These are phyloP conservation scores for Sorex araneus DNA, from an alignment of 2,113 vertebrate genomes.

Conservation along the genomic window DNA sequence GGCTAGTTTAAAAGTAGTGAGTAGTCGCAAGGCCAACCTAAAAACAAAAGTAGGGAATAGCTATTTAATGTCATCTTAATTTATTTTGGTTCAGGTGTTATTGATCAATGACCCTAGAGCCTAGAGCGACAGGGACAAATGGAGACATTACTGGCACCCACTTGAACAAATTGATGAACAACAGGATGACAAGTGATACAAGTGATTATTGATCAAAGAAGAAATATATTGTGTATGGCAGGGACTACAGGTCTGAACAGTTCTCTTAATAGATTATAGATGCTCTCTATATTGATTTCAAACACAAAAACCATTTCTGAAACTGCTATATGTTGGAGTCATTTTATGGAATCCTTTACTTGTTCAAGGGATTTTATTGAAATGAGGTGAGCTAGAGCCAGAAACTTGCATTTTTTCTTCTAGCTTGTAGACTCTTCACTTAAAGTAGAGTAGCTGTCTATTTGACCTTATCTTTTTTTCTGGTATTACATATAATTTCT, in stretches of 20 bases:
- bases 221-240: neutral
- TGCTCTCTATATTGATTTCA: neutral
- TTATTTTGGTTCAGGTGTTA: constrained; percentile 1
- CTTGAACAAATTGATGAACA: too few relatives aligned
- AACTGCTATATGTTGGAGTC: neutral
- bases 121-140: too few relatives aligned
- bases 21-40: too few relatives aligned
- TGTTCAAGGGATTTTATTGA: neutral
- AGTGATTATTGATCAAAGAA: neutral
- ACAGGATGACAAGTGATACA: too few relatives aligned
- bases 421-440: constrained; percentile 20
- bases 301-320: neutral
- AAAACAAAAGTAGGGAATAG: neutral
- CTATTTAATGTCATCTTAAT: constrained; percentile 19
- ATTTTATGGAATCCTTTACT: constrained; percentile 29
- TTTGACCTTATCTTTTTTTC: constrained; percentile 36
- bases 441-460: neutral
- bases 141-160: too few relatives aligned
- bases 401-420: neutral
- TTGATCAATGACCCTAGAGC: too few relatives aligned
- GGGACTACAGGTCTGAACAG: neutral
- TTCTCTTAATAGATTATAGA: neutral
- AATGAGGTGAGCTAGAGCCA: neutral
- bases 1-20: too few relatives aligned
- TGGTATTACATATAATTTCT: neutral